Base-by-base conservation (phyloP, 2,797 vertebrate species). In the Monodelphis domestica region DNA sequence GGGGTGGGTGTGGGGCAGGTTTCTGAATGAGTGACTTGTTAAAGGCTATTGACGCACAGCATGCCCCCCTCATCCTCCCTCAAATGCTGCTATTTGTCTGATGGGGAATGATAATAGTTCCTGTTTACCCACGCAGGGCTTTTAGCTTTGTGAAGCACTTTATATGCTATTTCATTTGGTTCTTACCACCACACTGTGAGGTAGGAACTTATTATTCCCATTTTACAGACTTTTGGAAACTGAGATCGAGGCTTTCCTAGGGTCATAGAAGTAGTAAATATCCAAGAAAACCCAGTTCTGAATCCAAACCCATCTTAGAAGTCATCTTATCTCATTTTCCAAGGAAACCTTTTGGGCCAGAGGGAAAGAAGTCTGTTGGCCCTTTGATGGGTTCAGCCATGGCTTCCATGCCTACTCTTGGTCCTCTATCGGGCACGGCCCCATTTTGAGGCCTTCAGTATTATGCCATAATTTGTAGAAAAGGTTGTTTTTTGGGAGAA, bases 401-500 rank as follows among this genome's bases (percentile, higher is more conserved):
- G 59, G 10, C 33, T 38, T 70, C 33, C 14, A n/a, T 15, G 5
- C 33, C 11, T 26, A 5, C 26, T 15, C 26, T 1, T n/a, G 91
- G 78, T 29, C 33, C 51, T 54, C 45, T 12, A n/a, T 59, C 70
- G 59, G 59, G 59, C 0, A 38, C 14, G 5, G n/a, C 33, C 14
- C 14, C 59, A 33, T 87, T 92, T 91, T 91, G 92, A 92, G 89
- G 84, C 3, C 4, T 30, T 93, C 87, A 5, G 0, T 53, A 12
- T 91, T 90, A 54, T 90, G 50, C 91, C 89, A 93, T 84, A 57
- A 95, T 94, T 95, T 94, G 17, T 90, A 89, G 96, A 95, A 96
- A 94, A 57, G 50, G 38, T 92, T 78, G 87, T 93, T 96, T 93
- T 78, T 78, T 38, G 24, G 5, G 17, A 15, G 63, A n/a, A 7